phyloP scores from a whole-genome alignment of 2,113 vertebrate species.

The Lamprotornis superbus region DNA sequence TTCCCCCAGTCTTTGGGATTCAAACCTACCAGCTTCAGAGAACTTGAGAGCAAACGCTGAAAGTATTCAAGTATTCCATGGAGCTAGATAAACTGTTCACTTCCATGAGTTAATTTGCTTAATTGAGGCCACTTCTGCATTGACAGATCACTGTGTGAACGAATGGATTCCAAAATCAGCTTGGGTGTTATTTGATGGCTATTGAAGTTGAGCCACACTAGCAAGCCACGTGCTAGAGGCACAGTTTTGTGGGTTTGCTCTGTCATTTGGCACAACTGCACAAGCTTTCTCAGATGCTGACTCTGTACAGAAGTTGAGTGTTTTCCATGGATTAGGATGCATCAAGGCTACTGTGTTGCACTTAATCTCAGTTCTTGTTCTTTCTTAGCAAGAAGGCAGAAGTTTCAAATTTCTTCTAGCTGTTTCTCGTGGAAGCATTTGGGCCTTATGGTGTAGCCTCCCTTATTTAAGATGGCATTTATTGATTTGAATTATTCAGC shows the following conservation, averaged over 20 bases:
- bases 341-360: neutral
- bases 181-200: constrained; percentile 13
- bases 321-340: neutral
- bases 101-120: neutral
- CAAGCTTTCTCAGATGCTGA: neutral
- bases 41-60: neutral
- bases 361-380: neutral
- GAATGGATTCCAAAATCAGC: constrained; percentile 8
- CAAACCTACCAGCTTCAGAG: neutral
- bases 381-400: neutral
- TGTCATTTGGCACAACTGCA: neutral
- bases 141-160: constrained; percentile 6
- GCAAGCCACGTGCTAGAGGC: neutral
- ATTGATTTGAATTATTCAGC: constrained; percentile 15
- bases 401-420: neutral
- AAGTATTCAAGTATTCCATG: neutral
- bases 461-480: neutral
- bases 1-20: neutral
- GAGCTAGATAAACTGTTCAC: neutral
- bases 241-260: constrained; percentile 26
- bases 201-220: neutral
- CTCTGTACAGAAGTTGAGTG: neutral
- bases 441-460: neutral
- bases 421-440: neutral
- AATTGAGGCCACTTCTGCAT: neutral